Percentiles rank a stretch among this genome's conserved stretches.
Evolutionary conservation across 2,797 vertebrate species (phyloP).

Genomic region (Pristis pectinata): DNA sequence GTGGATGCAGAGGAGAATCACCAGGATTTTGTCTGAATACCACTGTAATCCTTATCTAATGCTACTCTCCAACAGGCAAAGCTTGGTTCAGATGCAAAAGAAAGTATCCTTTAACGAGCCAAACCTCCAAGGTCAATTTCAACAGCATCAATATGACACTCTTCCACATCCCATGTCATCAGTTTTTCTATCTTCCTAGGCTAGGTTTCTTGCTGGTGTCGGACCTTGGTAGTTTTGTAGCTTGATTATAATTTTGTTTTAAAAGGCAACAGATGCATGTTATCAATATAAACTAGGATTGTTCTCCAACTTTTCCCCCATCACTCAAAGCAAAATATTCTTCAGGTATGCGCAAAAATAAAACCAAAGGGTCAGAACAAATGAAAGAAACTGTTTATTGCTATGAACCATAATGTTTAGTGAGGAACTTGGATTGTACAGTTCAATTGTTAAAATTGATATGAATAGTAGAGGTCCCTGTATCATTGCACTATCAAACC

Average conservation of each 20-base stretch:
- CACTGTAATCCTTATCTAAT: no score
- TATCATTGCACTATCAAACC: not conserved
- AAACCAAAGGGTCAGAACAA: not conserved
- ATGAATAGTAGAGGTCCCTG: not conserved
- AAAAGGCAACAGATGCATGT: no score
- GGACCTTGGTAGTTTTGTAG: not conserved
- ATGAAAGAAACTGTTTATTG: not conserved
- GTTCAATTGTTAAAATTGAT: not conserved
- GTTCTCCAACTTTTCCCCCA: not conserved
- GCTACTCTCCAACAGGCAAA: not conserved
- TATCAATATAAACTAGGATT: no score
- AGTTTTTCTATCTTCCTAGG: not conserved
- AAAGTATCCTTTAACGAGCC: not conserved
- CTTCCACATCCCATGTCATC: not conserved
- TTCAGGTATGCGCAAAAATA: not conserved
- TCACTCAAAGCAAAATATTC: not conserved
- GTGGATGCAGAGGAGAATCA: no score
- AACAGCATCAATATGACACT: not conserved
- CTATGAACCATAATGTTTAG: not conserved
- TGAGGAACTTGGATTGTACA: not conserved
- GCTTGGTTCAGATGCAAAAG: not conserved
- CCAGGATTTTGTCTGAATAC: no score
- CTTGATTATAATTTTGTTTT: not conserved
- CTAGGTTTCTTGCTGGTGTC: not conserved
- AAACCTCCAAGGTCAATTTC: not conserved